Base-by-base conservation (phyloP, 2,888 invertebrate species). In the Xestia xanthographa region DNA sequence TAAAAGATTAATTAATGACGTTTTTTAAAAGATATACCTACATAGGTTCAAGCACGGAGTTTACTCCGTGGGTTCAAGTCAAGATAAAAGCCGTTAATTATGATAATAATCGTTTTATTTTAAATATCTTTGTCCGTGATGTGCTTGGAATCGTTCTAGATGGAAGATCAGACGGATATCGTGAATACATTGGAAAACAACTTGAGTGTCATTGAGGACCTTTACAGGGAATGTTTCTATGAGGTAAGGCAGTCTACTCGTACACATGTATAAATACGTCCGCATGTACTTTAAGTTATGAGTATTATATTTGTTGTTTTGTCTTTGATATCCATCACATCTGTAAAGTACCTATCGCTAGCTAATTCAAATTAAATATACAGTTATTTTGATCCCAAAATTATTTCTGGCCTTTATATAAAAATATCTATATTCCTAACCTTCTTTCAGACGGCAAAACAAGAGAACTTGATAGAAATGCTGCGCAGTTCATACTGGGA, bases 181-280 rank as follows among this genome's bases (percentile, higher is more conserved):
- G 92, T 95, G 81, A 87, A 77, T 22, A 92, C 93, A 3, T 87
- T 96, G 34, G 92, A 94, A 77, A 93, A 92, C 82, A 95, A 95
- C 72, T 84, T 96, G 74, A 86, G 92, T 17, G 91, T 95, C 17
- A 94, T 96, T 26, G 94, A 96, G 73, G 95, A 96, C 2, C 90
- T 96, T 5, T 96, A 96, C 84, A 88, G 94, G 67, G 95, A 96
- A 66, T 94, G 95, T 72, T 96, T 96, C 80, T 96, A 95, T 72
- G 96, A 96, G 94, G 96, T 96, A 85, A 94, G 93, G 11, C 26
- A 26, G 14, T 14, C 2, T 78, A 17, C 2, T 41, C 26, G 14
- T 38, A 26, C 22, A 43, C 53, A 53, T 50, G 22, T 50, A 17
- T 6, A 48, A 20, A 17, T 38, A 41, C 26, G 9, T 43, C 12